phyloP scores from a whole-genome alignment of 2,797 vertebrate species.

The Chaenodraco wilsoni region DNA sequence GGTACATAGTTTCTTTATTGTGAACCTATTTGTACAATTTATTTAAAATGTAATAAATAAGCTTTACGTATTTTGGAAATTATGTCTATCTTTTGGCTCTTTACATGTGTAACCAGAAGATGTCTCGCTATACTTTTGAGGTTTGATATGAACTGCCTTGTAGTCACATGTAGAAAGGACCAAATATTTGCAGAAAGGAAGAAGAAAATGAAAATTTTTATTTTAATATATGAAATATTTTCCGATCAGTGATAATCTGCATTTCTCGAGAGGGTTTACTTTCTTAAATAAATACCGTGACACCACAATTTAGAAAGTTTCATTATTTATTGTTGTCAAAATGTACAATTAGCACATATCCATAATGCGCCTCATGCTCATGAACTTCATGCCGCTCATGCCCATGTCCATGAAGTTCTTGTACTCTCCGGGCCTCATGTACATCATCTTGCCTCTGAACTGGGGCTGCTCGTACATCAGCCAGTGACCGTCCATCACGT shows the following conservation, averaged over 20 bases:
- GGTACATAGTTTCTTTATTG: too few species aligned
- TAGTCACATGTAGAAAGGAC: too few species aligned
- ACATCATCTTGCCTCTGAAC: slow-evolving; percentile 76
- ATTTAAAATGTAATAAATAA: too few species aligned
- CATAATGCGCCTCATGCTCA: slow-evolving; percentile 78
- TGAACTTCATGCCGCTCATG: slow-evolving; percentile 59
- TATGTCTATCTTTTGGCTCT: too few species aligned
- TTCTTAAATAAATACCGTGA: not conserved
- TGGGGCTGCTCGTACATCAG: slow-evolving; percentile 73
- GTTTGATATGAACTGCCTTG: too few species aligned
- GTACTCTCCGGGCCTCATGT: slow-evolving; percentile 81
- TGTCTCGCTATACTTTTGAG: too few species aligned
- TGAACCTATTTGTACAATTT: too few species aligned
- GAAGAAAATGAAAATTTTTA: too few species aligned
- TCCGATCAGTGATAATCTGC: not conserved
- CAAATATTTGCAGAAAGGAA: too few species aligned
- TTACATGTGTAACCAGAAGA: too few species aligned
- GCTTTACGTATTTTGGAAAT: too few species aligned
- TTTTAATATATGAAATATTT: not conserved
- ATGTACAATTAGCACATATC: slow-evolving; percentile 69
- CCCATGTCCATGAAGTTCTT: slow-evolving; percentile 78
- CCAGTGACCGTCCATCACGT: slow-evolving; percentile 78
- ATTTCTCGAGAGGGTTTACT: too few species aligned
- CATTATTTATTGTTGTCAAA: slow-evolving; percentile 58
- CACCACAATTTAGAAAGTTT: slow-evolving; percentile 44